Evolutionary conservation across 2,797 vertebrate species (phyloP).

Genomic region (Neoniphon sammara): DNA sequence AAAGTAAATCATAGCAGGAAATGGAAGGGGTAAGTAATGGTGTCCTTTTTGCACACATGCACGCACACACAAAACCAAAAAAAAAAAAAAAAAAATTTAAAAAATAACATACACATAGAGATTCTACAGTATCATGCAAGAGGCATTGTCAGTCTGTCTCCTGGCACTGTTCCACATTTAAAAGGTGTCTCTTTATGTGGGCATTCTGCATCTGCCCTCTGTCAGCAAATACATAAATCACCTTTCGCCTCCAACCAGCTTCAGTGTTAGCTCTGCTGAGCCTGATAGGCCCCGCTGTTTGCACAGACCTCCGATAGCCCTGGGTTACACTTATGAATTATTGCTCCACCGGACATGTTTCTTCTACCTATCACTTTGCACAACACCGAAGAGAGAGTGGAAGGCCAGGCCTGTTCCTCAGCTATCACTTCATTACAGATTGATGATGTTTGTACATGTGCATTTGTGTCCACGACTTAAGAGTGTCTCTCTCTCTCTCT

Average conservation of each 20-base stretch:
- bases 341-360: constrained; percentile 44
- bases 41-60: constrained; percentile 17
- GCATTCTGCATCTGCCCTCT: constrained; percentile 20
- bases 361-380: constrained; percentile 40
- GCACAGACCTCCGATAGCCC: constrained; percentile 53
- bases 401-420: constrained; percentile 21
- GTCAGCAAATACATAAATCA: constrained; percentile 46
- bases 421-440: constrained; percentile 15
- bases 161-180: constrained; percentile 15
- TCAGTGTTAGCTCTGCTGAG: constrained; percentile 56
- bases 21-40: constrained; percentile 6
- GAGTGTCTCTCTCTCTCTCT: constrained; percentile 12
- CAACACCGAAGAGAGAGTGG: constrained; percentile 24
- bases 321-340: constrained; percentile 66
- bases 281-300: constrained; percentile 58
- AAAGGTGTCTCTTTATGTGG: constrained; percentile 29
- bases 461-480: constrained; percentile 40
- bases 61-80: constrained; percentile 1
- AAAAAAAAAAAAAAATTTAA: too few species aligned
- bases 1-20: constrained; percentile 32
- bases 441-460: constrained; percentile 11
- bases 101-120: neutral
- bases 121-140: neutral
- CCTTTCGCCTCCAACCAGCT: constrained; percentile 35
- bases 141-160: constrained; percentile 4